phyloP scores from a whole-genome alignment of 2,888 invertebrate species.

The Philereme transversata region DNA sequence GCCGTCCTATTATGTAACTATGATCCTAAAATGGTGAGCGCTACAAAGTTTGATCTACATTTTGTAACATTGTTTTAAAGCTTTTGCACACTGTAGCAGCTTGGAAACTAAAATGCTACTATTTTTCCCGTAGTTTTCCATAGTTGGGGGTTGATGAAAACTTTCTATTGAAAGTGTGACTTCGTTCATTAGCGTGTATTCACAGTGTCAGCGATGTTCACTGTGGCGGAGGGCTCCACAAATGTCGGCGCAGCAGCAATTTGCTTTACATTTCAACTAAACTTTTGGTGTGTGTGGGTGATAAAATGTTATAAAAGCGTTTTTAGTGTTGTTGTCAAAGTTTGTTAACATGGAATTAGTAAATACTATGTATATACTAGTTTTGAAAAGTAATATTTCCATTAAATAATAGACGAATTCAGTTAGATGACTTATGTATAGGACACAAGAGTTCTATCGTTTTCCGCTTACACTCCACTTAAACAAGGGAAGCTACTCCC shows the following conservation, averaged over 20 bases:
- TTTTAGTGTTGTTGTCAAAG: too few species aligned
- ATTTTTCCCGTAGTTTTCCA: neutral
- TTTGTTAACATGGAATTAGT: too few species aligned
- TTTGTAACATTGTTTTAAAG: neutral
- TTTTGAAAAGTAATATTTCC: too few species aligned
- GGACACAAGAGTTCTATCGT: too few species aligned
- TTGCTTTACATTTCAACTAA: slow-evolving; percentile 64
- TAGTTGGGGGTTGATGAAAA: slow-evolving; percentile 42
- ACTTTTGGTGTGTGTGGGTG: slow-evolving; percentile 42
- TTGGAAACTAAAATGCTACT: neutral
- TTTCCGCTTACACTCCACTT: neutral
- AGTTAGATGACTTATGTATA: too few species aligned
- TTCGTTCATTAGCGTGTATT: slow-evolving; percentile 73
- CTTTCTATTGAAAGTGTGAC: slow-evolving; percentile 57
- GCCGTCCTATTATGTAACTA: too few species aligned
- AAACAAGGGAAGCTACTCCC: neutral
- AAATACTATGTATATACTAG: too few species aligned
- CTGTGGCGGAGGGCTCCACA: slow-evolving; percentile 35
- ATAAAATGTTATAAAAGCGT: neutral
- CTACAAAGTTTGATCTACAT: too few species aligned
- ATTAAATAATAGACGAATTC: too few species aligned
- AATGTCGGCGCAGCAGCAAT: slow-evolving; percentile 50
- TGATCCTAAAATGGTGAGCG: too few species aligned
- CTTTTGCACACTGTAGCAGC: neutral
- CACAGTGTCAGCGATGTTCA: slow-evolving; percentile 55